Evolutionary conservation across 2,888 invertebrate species (phyloP), one percentile per base, ranked within the genome.

Genomic region (Ophion slaviceki): DNA sequence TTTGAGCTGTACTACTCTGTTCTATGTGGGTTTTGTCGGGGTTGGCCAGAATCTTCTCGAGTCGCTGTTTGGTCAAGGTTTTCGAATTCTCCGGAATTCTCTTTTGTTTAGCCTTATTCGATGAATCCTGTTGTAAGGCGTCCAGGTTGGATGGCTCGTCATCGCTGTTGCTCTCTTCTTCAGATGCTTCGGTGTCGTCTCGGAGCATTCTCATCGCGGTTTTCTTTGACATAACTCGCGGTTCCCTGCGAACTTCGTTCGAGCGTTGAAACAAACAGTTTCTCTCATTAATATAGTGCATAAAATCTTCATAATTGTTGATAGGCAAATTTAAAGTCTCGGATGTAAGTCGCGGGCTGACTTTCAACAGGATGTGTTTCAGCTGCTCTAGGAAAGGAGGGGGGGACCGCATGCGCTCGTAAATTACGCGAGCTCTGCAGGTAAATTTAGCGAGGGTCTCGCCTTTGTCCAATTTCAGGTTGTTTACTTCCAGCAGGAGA

Each of bases 361-460:
- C 68, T 68, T 86, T 81, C 0, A 74, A 57, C 10, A 84, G 59
- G 11, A 86, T 86, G 45, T 80, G 78, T 75, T 74, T 78, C 3
- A 81, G 24, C 45, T 86, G 86, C 75, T 84, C 70, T 8, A 53
- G 59, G 32, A 84, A 77, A 7, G 32, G 36, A 11, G 81, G 80
- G 14, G 78, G 78, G 40, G 45, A 36, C 32, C 47, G 80, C 86
- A 86, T 80, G 7, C 83, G 75, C 36, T 84, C 83, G 14, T 78
- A 86, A 5, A 84, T 71, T 11, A 84, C 0, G n/a, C 81, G 80
- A 32, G 78, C 74, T 7, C 84, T 36, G 32, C 86, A 84, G 7
- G 82, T 74, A 36, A 86, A 86, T 67, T 84, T 82, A 0, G 81
- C 83, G 7, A 84, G 67, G 4, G 72, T 62, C 70, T 82, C 85